These are phyloP conservation scores for Porites divaricata DNA, from an alignment of 92 coral and sea anemone genomes.

Conservation along the genomic window DNA sequence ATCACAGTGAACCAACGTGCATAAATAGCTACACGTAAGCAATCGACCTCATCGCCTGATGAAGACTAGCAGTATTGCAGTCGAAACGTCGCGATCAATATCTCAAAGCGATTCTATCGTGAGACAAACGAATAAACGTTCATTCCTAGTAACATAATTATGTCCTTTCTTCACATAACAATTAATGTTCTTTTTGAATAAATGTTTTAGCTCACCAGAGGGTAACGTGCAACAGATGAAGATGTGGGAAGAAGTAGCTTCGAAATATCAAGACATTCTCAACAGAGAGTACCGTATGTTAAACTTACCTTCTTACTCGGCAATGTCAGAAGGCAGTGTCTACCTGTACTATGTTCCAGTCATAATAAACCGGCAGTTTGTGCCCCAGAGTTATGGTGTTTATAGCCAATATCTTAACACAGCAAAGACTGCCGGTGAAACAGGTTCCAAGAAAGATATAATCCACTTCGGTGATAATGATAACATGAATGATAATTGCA, in stretches of 20 bases:
- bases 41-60: too few relatives aligned
- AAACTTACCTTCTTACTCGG: constrained; percentile 33
- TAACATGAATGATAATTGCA: background rate
- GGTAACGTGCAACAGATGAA: background rate
- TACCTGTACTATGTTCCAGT: constrained; percentile 48
- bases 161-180: background rate
- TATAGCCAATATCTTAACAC: background rate
- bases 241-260: constrained; percentile 38
- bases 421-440: background rate
- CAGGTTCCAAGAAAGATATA: background rate
- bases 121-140: background rate
- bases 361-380: background rate
- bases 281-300: constrained; percentile 44
- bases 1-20: too few relatives aligned
- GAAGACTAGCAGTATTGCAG: too few relatives aligned
- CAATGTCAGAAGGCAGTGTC: constrained; percentile 11
- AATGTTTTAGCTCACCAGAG: constrained; percentile 5
- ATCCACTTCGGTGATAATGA: constrained; percentile 5
- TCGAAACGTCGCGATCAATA: too few relatives aligned
- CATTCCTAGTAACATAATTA: too few relatives aligned
- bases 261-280: constrained; percentile 38
- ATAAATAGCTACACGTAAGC: too few relatives aligned
- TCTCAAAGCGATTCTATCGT: too few relatives aligned
- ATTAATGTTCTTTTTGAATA: background rate
- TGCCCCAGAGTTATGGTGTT: background rate